Conservation (phyloP, 37 sponge, comb jelly and placozoan species). For the Tethya wilhelma region DNA sequence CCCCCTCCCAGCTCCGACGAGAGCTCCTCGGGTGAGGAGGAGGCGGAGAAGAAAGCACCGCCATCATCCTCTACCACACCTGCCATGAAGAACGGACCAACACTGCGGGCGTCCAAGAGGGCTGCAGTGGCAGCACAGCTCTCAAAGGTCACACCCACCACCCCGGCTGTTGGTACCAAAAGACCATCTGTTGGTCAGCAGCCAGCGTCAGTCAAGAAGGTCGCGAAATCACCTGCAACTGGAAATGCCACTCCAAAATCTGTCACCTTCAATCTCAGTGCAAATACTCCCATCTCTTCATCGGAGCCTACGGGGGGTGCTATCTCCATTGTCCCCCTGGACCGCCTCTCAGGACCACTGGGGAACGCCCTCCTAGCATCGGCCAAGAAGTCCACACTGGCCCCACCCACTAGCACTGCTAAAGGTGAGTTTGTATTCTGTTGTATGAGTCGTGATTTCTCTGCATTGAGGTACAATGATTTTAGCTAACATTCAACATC, state of each 20-base stretch:
- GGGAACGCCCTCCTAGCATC: constrained; percentile 36
- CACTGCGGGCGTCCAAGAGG: too few relatives aligned
- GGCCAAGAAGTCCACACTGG: constrained; percentile 47
- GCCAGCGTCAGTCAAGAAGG: not conserved
- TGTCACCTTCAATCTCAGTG: constrained; percentile 30
- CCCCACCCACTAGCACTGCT: constrained; percentile 66
- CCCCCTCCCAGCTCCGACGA: not conserved
- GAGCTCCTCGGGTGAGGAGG: not conserved
- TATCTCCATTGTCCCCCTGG: constrained; percentile 23
- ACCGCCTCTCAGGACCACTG: constrained; percentile 7
- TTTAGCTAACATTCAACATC: too few relatives aligned
- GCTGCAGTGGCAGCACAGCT: too few relatives aligned
- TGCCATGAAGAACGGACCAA: too few relatives aligned
- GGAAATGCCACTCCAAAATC: not conserved
- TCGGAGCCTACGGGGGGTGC: not conserved
- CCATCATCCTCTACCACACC: not conserved
- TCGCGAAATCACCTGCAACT: not conserved
- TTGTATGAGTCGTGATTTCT: too few relatives aligned
- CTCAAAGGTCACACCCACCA: too few relatives aligned
- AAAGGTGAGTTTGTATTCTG: too few relatives aligned
- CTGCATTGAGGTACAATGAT: too few relatives aligned
- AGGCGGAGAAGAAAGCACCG: not conserved
- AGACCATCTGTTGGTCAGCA: not conserved
- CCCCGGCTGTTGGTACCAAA: not conserved
- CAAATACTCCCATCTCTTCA: not conserved